Evolutionary conservation across 2,888 invertebrate genomes (phyloP).

Genomic region (Melanargia galathea): DNA sequence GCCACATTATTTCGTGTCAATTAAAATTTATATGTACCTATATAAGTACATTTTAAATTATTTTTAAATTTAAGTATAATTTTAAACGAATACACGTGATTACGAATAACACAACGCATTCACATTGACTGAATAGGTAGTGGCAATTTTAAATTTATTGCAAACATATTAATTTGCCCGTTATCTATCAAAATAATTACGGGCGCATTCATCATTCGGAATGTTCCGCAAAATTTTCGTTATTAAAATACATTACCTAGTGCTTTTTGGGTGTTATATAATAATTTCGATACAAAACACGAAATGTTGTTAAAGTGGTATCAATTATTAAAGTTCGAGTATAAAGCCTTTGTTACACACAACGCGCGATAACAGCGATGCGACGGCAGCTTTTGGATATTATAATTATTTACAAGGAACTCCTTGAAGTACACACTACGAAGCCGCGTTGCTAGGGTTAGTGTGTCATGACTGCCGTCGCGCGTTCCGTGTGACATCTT

Average conservation of each 20-base stretch:
- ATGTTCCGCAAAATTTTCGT: conserved; percentile 39
- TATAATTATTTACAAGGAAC: too few species aligned
- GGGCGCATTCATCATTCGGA: conserved; percentile 37
- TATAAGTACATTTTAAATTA: background rate
- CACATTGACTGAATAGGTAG: conserved; percentile 18
- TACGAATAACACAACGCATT: conserved; percentile 2
- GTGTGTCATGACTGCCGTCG: too few species aligned
- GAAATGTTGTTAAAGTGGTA: conserved; percentile 64
- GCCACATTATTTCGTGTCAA: conserved; percentile 5
- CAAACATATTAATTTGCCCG: conserved; percentile 7
- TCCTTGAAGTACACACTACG: too few species aligned
- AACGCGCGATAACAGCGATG: background rate
- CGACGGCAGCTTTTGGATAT: too few species aligned
- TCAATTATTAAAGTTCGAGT: conserved; percentile 78
- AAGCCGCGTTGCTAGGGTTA: too few species aligned
- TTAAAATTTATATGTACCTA: background rate
- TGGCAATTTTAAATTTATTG: conserved; percentile 28
- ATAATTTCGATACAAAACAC: conserved; percentile 55
- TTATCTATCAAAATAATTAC: conserved; percentile 41
- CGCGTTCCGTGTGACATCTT: too few species aligned
- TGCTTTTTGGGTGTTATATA: conserved; percentile 33
- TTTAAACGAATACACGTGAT: background rate
- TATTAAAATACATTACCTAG: conserved; percentile 40
- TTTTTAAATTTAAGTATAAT: background rate
- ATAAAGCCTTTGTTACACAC: conserved; percentile 41